A percentile compares a stretch with the other conserved stretches of the same genome.
phyloP scores from a whole-genome alignment of 2,888 invertebrate genomes.

The Cybosia mesomella region DNA sequence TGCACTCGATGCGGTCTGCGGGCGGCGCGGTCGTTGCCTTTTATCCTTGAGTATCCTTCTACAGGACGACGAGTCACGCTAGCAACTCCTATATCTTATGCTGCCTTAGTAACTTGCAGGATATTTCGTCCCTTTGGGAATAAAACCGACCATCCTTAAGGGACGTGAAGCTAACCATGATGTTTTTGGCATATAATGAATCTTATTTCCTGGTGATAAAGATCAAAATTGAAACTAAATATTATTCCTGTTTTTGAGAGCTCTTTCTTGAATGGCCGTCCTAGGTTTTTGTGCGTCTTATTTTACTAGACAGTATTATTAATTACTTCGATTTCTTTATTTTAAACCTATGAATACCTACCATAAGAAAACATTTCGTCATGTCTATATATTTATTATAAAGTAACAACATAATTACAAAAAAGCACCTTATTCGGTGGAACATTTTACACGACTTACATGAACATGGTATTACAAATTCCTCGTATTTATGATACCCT shows the following conservation, averaged over 20 bases:
- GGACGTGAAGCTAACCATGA: slow-evolving; percentile 50
- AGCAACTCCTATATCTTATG: slow-evolving; percentile 73
- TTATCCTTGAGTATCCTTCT: slow-evolving; percentile 85
- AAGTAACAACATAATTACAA: too few species aligned
- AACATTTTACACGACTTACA: not conserved
- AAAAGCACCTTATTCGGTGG: not conserved
- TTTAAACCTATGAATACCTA: not conserved
- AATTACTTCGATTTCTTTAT: not conserved
- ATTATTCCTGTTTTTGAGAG: not conserved
- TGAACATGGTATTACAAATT: slow-evolving; percentile 22
- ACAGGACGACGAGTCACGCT: slow-evolving; percentile 75
- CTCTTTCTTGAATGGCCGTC: not conserved
- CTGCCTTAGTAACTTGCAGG: slow-evolving; percentile 83
- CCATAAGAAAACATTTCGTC: too few species aligned
- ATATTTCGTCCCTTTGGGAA: slow-evolving; percentile 88
- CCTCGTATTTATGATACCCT: slow-evolving; percentile 58
- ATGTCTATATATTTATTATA: too few species aligned
- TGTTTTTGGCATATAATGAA: slow-evolving; percentile 6
- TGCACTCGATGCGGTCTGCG: slow-evolving; percentile 57
- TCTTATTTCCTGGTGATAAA: not conserved
- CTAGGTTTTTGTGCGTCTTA: not conserved
- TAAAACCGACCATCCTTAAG: slow-evolving; percentile 72
- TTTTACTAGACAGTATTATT: not conserved
- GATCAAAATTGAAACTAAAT: slow-evolving; percentile 13
- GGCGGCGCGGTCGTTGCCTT: slow-evolving; percentile 70